Evolutionary conservation across 2,113 vertebrate genomes (phyloP).

Genomic region (Sula dactylatra): DNA sequence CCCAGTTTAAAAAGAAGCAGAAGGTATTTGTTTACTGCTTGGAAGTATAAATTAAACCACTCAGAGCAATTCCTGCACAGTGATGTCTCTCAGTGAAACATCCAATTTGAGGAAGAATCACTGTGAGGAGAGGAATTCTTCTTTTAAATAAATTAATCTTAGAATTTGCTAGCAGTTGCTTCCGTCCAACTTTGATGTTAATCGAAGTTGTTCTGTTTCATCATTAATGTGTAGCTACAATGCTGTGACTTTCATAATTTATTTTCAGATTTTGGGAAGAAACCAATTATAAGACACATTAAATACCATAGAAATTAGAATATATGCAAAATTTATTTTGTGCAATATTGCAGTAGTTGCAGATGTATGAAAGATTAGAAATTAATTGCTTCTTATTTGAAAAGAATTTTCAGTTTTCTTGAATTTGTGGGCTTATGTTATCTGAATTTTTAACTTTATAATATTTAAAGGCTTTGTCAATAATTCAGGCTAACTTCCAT

Average conservation of each 20-base stretch:
- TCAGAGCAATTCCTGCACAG: neutral
- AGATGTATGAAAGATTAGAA: neutral
- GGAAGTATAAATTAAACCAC: neutral
- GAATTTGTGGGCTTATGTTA: accelerated
- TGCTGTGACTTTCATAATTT: neutral
- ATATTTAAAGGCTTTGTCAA: neutral
- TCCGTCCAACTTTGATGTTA: neutral
- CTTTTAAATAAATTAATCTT: neutral
- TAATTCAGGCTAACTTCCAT: neutral
- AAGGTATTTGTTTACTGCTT: neutral
- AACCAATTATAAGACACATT: neutral
- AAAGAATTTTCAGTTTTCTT: neutral
- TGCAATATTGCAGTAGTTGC: neutral
- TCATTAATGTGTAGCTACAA: neutral
- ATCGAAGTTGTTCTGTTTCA: neutral
- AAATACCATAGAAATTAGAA: neutral
- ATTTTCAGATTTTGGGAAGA: neutral
- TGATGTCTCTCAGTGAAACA: neutral
- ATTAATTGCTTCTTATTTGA: neutral
- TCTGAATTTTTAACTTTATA: neutral
- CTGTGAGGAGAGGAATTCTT: neutral
- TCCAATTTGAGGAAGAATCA: neutral
- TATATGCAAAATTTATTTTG: neutral
- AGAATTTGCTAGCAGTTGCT: neutral
- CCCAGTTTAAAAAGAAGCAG: neutral